A percentile compares a stretch with the other conserved stretches of the same genome.
phyloP scores from a whole-genome alignment of 2,888 invertebrate species.

The Bembecia ichneumoniformis region DNA sequence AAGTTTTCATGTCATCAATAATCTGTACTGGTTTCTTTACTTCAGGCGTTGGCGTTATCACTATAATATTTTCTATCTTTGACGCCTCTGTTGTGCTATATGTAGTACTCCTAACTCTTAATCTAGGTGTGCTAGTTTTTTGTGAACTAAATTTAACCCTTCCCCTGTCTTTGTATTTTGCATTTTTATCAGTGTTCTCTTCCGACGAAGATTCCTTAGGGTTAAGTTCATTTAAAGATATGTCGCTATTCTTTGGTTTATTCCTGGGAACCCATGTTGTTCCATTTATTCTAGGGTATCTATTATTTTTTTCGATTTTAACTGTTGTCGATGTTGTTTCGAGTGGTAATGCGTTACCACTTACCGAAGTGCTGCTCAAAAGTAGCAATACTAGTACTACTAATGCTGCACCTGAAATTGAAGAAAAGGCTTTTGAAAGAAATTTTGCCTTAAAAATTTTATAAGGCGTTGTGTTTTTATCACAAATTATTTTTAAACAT shows the following conservation, averaged over 20 bases:
- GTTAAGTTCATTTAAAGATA: constrained; percentile 53
- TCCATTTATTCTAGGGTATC: constrained; percentile 28
- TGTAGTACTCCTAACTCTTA: constrained; percentile 19
- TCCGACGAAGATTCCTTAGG: constrained; percentile 53
- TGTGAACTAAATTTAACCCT: constrained; percentile 42
- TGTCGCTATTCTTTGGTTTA: constrained; percentile 39
- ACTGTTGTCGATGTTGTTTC: constrained; percentile 38
- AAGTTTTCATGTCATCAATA: constrained; percentile 48
- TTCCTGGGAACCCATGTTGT: constrained; percentile 29
- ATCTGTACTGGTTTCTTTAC: constrained; percentile 51
- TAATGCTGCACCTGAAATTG: constrained; percentile 60
- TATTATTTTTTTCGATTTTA: constrained; percentile 35
- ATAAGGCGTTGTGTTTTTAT: no score
- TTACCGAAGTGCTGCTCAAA: constrained; percentile 44
- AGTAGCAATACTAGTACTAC: constrained; percentile 57
- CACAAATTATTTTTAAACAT: no score
- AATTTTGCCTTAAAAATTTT: no score
- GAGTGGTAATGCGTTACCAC: constrained; percentile 40
- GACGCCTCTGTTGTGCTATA: not conserved
- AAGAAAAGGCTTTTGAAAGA: constrained; percentile 1
- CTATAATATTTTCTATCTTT: not conserved
- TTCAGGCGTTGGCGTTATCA: constrained; percentile 53
- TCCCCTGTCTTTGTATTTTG: constrained; percentile 64
- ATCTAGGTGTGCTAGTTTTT: constrained; percentile 36
- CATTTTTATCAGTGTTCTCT: constrained; percentile 58